Evolutionary conservation across 2,113 vertebrate species (phyloP).

Genomic region (Acanthisitta chloris): DNA sequence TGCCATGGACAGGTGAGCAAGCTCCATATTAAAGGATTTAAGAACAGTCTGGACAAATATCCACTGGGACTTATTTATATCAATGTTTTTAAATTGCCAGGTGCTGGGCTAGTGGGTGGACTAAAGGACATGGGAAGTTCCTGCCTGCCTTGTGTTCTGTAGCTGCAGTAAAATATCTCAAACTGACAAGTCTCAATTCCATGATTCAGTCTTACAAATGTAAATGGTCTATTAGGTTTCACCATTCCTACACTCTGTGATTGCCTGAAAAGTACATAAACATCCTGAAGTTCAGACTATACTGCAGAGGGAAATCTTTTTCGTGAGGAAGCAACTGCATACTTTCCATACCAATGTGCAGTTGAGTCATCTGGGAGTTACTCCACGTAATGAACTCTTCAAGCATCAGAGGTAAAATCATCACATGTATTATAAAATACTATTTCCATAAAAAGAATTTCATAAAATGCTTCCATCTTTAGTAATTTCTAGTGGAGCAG

Average conservation of each 20-base stretch:
- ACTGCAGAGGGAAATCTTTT: background rate
- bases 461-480: background rate
- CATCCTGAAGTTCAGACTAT: background rate
- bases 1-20: background rate
- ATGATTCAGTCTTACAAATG: background rate
- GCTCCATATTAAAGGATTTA: background rate
- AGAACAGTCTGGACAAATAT: background rate
- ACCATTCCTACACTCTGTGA: background rate
- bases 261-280: background rate
- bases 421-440: background rate
- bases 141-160: background rate
- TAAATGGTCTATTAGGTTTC: background rate
- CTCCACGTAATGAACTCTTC: background rate
- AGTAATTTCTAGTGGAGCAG: background rate
- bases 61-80: background rate
- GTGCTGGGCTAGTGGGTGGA: background rate
- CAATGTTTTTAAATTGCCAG: background rate
- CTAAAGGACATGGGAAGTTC: background rate
- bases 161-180: background rate
- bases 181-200: background rate
- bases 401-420: background rate
- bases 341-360: background rate
- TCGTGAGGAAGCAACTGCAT: background rate
- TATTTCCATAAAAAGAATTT: background rate
- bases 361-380: background rate